Base-by-base conservation (phyloP, 2,797 vertebrate genomes). In the Brotula barbata region DNA sequence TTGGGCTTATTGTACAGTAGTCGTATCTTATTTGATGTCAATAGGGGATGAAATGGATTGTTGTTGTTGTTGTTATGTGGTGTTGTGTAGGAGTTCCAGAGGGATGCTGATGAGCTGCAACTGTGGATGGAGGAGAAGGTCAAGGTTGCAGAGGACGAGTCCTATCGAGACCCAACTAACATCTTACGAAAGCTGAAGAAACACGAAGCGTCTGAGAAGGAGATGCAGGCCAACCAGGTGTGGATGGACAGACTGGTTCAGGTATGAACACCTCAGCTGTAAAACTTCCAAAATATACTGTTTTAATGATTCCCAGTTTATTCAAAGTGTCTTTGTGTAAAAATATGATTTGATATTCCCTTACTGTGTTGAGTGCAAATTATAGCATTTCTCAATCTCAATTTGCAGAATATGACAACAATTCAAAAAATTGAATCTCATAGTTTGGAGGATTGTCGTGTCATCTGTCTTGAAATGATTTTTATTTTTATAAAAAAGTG, bases 61-160 rank as follows among this genome's bases (percentile, higher is more conserved):
- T 6, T 39, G 6, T 39, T 39, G 6, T 39, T 4, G 37, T 39
- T 3, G n/a, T n/a, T n/a, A n/a, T n/a, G n/a, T 39, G 9, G 1
- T 39, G 37, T 39, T 39, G 37, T 34, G 47, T 64, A 95, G 94
- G 94, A 94, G 58, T 95, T 95, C 78, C 93, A 90, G 75, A 88
- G 86, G 66, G 93, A 94, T 11, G 87, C 89, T 2, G 90, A 87
- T 0, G 94, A 94, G 75, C 89, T 96, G 75, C 70, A 91, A 57
- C 64, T 94, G 45, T 97, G 95, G 95, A 93, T 96, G 86, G 93
- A 94, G 36, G 94, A 96, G 75, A 97, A 95, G 76, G 90, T 89
- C 47, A 87, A 87, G 78, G 85, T 91, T 39, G 93, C 88, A 0
- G 90, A 90, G 1, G 93, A 94, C 41, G 92, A 94, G 75, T 93